Base-by-base conservation (phyloP, 2,888 invertebrate species). In the Drosophila prostipennis region DNA sequence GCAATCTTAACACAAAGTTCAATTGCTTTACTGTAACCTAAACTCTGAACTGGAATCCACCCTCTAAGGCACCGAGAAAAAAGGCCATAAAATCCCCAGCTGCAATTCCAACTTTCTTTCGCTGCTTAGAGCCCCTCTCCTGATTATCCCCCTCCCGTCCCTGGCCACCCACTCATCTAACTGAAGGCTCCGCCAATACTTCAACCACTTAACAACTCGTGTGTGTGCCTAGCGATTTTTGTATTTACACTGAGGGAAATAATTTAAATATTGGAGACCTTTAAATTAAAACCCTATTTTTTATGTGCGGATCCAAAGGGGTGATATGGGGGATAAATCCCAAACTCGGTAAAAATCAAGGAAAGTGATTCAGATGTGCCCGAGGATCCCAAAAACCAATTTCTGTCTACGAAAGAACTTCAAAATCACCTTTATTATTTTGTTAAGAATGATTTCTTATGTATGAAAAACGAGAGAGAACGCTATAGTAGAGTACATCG, bases 161-260 rank as follows among this genome's bases (percentile, higher is more conserved):
- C 23, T 26, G 2, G 23, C 26, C 45, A 14, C 58, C 49, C 59
- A 45, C 58, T 63, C 61, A n/a, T 19, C 11, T 13, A 14, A 8
- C 40, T 39, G 49, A 65, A 39, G 45, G 65, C 55, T 51, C 53
- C 70, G 54, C 49, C 43, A 58, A 55, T 65, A 58, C 60, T 56
- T 61, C 49, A 79, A 73, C 59, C 84, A 80, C 79, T 80, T 76
- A 76, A 59, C 76, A 80, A 60, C 56, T 80, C 60, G 78, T 70
- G 77, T 78, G 73, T 78, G 67, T 57, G 72, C 43, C 45, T 40
- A 55, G 29, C 26, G 8, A 39, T 32, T 53, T 49, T 19, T 23
- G 14, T 11, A 7, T 2, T 2, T 11, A 10, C 57, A 58, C 39
- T n/a, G 29, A 14, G 2, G 19, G 42, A 42, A 42, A 11, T 11